Evolutionary conservation across 2,113 vertebrate species (phyloP), one percentile per base, ranked within the genome.

Genomic region (Beaufortia kweichowensis): DNA sequence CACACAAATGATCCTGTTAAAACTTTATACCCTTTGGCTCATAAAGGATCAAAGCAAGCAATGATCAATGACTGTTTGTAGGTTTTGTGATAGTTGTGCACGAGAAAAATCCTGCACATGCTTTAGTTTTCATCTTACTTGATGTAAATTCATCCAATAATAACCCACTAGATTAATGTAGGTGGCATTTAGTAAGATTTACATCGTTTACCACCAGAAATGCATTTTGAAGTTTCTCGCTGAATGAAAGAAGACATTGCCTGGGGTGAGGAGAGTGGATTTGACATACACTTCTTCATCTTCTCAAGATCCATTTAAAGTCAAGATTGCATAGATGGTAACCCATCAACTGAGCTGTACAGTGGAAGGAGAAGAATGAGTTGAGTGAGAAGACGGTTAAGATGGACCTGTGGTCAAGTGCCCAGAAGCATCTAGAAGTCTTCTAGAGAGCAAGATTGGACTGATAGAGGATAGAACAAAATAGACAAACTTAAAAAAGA

Each of bases 251-350:
- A 61, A 75, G 69, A 74, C 63, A 8, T 61, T 21, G 23, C 60
- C 35, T 43, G 68, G 60, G 43, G 48, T 26, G 63, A 60, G 68
- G 67, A 53, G 69, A 77, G 61, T 53, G 74, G 67, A 86, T 81
- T 60, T 87, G 84, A 87, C 81, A 80, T 82, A 63, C 66, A 69
- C 83, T 88, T 88, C 87, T 86, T 89, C 82, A 89, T 87, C 67
- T 76, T 74, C 64, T 74, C 35, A 68, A 66, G 81, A 86, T 86
- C 81, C 83, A 86, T 88, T 86, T 88, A 85, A 82, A 82, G 90
- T 90, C 88, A 83, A 88, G 88, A 89, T 78, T 55, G 70, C 75
- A 64, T 76, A 43, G 81, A 79, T 84, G 81, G 56, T 29, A 85
- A 77, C 84, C 88, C 81, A 85, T 89, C 84, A 84, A 79, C 76